Evolutionary conservation across 2,888 invertebrate genomes (phyloP), one percentile per base, ranked within the genome.

Genomic region (Eupithecia abbreviata): DNA sequence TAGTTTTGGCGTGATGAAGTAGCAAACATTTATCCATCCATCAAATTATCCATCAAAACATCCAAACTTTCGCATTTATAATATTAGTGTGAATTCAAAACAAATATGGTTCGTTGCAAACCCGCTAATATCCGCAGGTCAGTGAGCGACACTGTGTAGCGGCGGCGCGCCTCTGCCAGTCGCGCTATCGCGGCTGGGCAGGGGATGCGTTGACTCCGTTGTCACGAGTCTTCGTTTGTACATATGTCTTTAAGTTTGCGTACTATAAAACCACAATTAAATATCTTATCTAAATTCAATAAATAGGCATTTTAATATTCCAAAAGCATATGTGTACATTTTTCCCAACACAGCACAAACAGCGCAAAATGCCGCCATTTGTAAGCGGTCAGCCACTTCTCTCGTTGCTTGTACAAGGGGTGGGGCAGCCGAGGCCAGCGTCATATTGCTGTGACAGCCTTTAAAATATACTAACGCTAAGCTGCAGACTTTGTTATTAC

Each of bases 401-500:
- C 70, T 79, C 65, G 72, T 51, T 41, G 76, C 77, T 75, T 72
- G 74, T 82, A 80, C 81, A 70, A 74, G 74, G 80, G 85, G 85
- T 84, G 82, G 81, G 77, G 73, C 75, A 83, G 85, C 85, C 84
- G 84, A 81, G 84, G 81, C 81, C 83, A 85, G 91, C 91, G 90
- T 88, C 94, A 94, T 92, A 84, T 93, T 93, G 93, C 84, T 84
- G 87, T 92, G 93, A 95, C 94, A 92, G 92, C 90, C 89, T 90
- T 91, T 94, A 93, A 93, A 92, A 93, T 93, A 93, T 92, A 89
- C 86, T 87, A 87, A 89, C 87, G 87, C 86, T 85, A 86, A 84
- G 86, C 86, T 86, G 82, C 88, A 88, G 85, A 81, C 81, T 82
- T 79, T 74, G 81, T 80, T 81, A 84, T 83, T 82, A 81, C 80